Conservation (phyloP, 2,113 vertebrate species). For the Podarcis cretensis region DNA sequence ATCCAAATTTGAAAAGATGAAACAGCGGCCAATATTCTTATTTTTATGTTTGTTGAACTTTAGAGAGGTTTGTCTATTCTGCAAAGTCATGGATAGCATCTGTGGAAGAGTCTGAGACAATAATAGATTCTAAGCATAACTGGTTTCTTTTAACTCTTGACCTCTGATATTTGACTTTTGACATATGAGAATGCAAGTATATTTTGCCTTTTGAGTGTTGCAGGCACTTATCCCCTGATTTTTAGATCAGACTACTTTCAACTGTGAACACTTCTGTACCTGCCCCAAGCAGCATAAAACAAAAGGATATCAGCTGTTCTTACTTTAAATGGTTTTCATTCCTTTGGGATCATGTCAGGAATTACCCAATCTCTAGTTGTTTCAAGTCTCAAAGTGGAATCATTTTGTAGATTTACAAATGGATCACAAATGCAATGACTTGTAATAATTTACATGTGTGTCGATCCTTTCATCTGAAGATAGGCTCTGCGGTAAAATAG, state of each 20-base stretch:
- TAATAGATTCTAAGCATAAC: not conserved
- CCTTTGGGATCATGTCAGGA: conserved; percentile 29
- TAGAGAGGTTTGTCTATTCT: rapidly evolving
- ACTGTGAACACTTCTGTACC: not conserved
- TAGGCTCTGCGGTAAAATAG: conserved; percentile 17
- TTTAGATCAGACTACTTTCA: conserved; percentile 17
- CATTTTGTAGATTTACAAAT: conserved; percentile 39
- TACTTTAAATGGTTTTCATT: conserved; percentile 47
- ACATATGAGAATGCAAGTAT: conserved; percentile 18
- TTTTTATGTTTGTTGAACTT: not conserved
- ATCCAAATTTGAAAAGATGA: not conserved
- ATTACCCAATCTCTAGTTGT: not conserved
- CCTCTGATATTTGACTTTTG: not conserved
- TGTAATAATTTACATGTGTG: conserved; percentile 16
- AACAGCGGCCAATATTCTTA: not conserved
- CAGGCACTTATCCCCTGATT: not conserved
- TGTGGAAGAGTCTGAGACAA: not conserved
- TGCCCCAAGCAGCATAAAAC: not conserved
- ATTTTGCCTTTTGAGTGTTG: not conserved
- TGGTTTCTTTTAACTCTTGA: not conserved
- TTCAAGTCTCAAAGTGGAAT: not conserved
- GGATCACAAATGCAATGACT: conserved; percentile 39
- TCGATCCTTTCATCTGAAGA: not conserved
- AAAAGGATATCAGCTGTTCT: conserved; percentile 33
- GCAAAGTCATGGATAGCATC: conserved; percentile 16